Evolutionary conservation across 1,140 invertebrate species (phyloP), one percentile per base, ranked within the genome.

Genomic region (Arctopsyche grandis): DNA sequence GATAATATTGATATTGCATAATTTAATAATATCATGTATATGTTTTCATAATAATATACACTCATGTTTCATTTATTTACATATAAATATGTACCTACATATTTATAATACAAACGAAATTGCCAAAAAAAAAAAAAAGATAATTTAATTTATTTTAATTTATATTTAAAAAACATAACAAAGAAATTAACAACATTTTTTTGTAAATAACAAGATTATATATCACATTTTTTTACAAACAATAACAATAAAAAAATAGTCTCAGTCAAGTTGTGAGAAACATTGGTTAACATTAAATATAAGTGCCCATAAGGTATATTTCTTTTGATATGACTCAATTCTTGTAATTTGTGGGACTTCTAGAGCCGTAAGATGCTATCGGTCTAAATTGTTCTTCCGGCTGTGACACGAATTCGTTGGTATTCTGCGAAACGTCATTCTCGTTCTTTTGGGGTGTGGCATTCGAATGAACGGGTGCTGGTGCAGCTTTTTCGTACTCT

Each of bases 401-500:
- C 12, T 66, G 69, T 24, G 79, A 22, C 16, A 85, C 79, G 29
- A 86, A 87, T 26, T 88, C 87, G 38, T 82, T 80, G n/a, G 81
- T 80, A 38, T 80, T 82, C 29, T 78, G 58, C n/a, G 74, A 81
- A 9, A 73, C 85, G 10, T 81, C 71, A 38, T 60, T 83, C 56
- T 84, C 83, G 43, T 85, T 85, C 78, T 84, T 86, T 12, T 85
- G 85, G 19, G 85, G 85, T 69, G 88, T 86, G 16, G 83, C 16
- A 70, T 77, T 84, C 66, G 86, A 85, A 1, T 84, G 79, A 3
- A 81, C 44, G 19, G 84, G 77, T 4, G 82, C 60, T 21, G 75
- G 77, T 69, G 84, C 84, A 5, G 81, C 52, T 60, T 87, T 87
- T 5, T 88, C 86, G 75, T 87, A 87, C 16, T 88, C 87, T 14